These are phyloP conservation scores for Patella caerulea DNA, from an alignment of 2,888 invertebrate genomes.

Conservation along the genomic window DNA sequence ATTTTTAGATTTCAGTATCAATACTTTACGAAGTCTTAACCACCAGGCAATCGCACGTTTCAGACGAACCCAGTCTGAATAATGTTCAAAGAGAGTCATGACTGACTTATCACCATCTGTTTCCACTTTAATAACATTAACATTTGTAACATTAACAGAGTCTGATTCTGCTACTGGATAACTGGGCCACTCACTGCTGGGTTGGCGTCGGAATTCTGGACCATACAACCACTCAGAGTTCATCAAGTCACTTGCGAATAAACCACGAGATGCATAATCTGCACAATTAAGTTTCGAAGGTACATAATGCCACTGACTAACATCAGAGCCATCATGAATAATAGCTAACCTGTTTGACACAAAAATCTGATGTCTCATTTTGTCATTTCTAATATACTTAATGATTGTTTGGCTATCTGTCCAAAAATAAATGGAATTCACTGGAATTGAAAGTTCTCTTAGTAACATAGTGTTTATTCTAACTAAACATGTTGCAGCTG, in stretches of 20 bases:
- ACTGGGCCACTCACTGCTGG: neutral
- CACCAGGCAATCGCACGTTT: constrained; percentile 6
- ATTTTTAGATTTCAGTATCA: neutral
- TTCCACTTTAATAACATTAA: too few species aligned
- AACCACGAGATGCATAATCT: constrained; percentile 34
- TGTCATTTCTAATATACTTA: constrained; percentile 19
- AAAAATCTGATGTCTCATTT: neutral
- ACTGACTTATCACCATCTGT: neutral
- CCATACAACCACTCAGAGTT: constrained; percentile 29
- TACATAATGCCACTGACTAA: constrained; percentile 31
- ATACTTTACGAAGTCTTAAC: neutral
- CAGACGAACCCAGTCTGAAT: constrained; percentile 15
- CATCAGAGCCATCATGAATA: constrained; percentile 12
- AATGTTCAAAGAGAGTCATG: constrained; percentile 1
- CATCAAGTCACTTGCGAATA: constrained; percentile 19
- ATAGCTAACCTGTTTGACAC: too few species aligned
- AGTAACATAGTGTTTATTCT: constrained; percentile 17
- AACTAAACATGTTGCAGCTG: constrained; percentile 15
- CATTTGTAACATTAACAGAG: too few species aligned
- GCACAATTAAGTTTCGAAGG: constrained; percentile 31
- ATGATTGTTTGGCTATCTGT: constrained; percentile 22
- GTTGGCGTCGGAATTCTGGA: constrained; percentile 28
- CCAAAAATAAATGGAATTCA: constrained; percentile 17
- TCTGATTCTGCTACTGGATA: too few species aligned
- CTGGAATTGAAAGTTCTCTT: neutral